Percentiles rank a stretch among this genome's conserved stretches.
Conservation (phyloP, 2,797 vertebrate species). For the Malurus leucopterus region DNA sequence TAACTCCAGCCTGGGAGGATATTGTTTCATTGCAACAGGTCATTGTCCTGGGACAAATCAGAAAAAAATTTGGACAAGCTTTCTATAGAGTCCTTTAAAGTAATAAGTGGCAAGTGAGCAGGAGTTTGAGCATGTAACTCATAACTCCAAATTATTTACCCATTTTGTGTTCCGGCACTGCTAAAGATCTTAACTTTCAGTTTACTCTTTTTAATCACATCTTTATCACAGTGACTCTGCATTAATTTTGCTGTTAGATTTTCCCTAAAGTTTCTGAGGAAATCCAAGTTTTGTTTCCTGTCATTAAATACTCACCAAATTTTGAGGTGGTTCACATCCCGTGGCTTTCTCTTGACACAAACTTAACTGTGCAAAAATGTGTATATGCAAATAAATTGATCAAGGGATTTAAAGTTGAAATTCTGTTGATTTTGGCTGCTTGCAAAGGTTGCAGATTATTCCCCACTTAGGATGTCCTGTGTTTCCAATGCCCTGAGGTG, state of each 20-base stretch:
- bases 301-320: not conserved
- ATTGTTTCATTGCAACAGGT: not conserved
- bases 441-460: not conserved
- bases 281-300: not conserved
- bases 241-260: not conserved
- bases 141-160: not conserved
- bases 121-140: not conserved
- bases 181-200: not conserved
- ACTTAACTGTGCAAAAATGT: not conserved
- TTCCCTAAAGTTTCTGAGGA: not conserved
- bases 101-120: not conserved
- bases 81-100: not conserved
- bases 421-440: not conserved
- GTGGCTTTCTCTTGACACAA: not conserved
- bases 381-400: not conserved
- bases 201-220: not conserved
- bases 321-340: not conserved
- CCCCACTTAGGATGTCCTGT: accelerated
- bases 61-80: not conserved
- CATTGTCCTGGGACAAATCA: not conserved
- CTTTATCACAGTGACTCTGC: not conserved
- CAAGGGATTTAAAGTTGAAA: not conserved
- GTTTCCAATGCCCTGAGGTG: not conserved
- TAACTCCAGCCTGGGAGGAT: not conserved
- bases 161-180: not conserved